Percentiles rank a stretch among this genome's conserved stretches.
phyloP scores from a whole-genome alignment of 2,888 invertebrate genomes.

The Xylocampa areola region DNA sequence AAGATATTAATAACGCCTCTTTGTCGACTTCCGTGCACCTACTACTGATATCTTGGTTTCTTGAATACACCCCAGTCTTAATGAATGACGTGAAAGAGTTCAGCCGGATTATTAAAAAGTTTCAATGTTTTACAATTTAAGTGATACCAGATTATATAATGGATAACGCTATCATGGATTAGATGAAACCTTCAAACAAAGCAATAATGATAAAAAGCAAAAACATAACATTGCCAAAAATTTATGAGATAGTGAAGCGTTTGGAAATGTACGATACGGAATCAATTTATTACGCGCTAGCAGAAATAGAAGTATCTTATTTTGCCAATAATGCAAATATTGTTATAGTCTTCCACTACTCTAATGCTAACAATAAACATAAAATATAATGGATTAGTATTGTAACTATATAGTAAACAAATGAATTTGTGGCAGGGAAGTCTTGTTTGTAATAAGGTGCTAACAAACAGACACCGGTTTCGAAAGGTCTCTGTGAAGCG shows the following conservation, averaged over 20 bases:
- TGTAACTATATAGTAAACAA: conserved; percentile 47
- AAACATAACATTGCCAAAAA: conserved; percentile 3
- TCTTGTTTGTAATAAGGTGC: conserved; percentile 3
- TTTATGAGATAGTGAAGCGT: neutral
- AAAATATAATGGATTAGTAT: conserved; percentile 25
- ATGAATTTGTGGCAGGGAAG: conserved; percentile 17
- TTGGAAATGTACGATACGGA: neutral
- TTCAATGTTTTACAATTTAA: neutral
- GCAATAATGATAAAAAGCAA: neutral
- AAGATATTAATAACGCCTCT: too few species aligned
- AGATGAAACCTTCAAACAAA: neutral
- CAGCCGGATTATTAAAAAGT: neutral
- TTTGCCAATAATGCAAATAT: conserved; percentile 16
- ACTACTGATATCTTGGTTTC: neutral
- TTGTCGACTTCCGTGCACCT: neutral
- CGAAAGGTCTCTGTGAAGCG: neutral
- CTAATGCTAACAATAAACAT: conserved; percentile 28
- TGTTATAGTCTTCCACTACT: conserved; percentile 22
- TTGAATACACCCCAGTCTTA: too few species aligned
- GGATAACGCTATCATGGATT: neutral
- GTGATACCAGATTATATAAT: neutral
- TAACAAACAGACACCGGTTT: conserved; percentile 11
- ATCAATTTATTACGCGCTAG: conserved; percentile 1
- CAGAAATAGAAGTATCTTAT: conserved; percentile 20
- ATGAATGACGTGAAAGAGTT: too few species aligned